Evolutionary conservation across 2,797 vertebrate species (phyloP).

Genomic region (Borostomias antarcticus): DNA sequence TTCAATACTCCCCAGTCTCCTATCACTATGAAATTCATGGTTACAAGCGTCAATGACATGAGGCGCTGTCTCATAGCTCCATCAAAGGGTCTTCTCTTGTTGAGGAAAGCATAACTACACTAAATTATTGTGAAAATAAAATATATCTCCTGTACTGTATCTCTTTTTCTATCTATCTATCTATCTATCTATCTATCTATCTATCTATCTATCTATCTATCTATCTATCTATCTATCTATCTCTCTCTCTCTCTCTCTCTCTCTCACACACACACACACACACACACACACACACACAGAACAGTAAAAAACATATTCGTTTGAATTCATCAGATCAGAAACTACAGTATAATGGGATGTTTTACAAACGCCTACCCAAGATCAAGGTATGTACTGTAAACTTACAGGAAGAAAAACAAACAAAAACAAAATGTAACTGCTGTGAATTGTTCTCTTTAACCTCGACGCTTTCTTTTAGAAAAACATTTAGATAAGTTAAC

Average conservation of each 20-base stretch:
- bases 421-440: not conserved
- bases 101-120: conserved; percentile 35
- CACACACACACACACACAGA: conserved; percentile 1
- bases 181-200: not conserved
- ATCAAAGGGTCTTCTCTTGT: conserved; percentile 55
- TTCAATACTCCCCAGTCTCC: conserved; percentile 32
- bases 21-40: conserved; percentile 50
- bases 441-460: conserved; percentile 2
- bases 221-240: conserved; percentile 37
- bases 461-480: not conserved
- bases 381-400: too few species aligned
- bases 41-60: conserved; percentile 51
- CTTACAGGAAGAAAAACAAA: not conserved
- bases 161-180: not conserved
- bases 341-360: conserved; percentile 25
- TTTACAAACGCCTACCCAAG: conserved; percentile 29
- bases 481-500: not conserved
- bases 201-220: too few species aligned
- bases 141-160: conserved; percentile 23
- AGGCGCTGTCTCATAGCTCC: conserved; percentile 44
- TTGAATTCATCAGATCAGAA: not conserved
- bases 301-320: not conserved
- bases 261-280: not conserved
- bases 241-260: not conserved
- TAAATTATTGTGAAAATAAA: conserved; percentile 68